Evolutionary conservation across 1,140 invertebrate genomes (phyloP), one percentile per base, ranked within the genome.

Genomic region (Drosophila suzukii): DNA sequence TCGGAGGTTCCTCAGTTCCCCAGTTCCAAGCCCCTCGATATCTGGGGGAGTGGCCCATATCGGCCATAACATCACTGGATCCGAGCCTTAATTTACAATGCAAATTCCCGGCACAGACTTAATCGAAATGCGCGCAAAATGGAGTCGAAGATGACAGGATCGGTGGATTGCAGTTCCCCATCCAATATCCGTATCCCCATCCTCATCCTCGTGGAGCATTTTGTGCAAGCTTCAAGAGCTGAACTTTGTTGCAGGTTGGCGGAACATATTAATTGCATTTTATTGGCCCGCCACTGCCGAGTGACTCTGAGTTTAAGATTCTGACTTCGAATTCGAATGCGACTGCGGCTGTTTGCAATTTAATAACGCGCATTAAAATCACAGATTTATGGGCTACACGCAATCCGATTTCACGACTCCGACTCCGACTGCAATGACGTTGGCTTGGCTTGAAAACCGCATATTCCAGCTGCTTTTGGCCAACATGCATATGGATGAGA

Each of bases 221-320:
- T 88, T 89, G 79, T 50, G 80, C 67, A 54, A 73, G 83, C 83
- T 74, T 70, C 27, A 78, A 66, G 67, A 43, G 63, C 39, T 73
- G 77, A 78, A 88, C 84, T 84, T 88, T 89, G 84, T 88, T 89
- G 84, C 84, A 89, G 56, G 62, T 74, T 89, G 83, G 79, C 80
- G 84, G 80, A 88, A 88, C 83, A 88, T 88, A 88, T 88, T 88
- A 88, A 88, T 88, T 88, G 84, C 84, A 89, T 88, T 88, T 88
- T 88, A 88, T 88, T 88, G 85, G 84, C 76, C 81, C 80, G 62
- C 49, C 59, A 56, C 57, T 55, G 61, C 49, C 32, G 67, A 73
- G 50, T 53, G 61, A 44, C 53, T 63, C 24, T 30, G 36, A 39
- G 43, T 34, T 34, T 10, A 34, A 34, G 53, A 32, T 32, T 62